Evolutionary conservation across 35 echinoderm and acorn worm species (phyloP).

Genomic region (Acanthaster planci): DNA sequence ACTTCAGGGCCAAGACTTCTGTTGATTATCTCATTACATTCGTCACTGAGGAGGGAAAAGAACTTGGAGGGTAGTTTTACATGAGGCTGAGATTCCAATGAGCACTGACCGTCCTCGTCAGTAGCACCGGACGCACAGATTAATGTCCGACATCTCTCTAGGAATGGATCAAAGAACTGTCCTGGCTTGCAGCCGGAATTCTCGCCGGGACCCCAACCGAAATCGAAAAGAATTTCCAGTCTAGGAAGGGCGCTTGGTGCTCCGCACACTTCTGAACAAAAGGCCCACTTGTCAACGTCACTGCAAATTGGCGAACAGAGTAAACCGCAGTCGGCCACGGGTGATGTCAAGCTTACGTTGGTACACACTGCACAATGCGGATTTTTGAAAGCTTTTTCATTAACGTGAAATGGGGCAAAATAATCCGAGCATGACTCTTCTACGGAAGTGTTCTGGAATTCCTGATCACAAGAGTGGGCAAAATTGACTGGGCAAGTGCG

Average conservation of each 20-base stretch:
- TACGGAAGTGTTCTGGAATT: not conserved
- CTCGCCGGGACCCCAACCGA: not conserved
- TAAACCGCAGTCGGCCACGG: not conserved
- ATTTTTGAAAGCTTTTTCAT: constrained; percentile 7
- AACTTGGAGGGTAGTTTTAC: no score
- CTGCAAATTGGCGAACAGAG: not conserved
- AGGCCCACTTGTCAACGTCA: not conserved
- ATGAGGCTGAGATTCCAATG: no score
- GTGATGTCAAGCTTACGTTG: not conserved
- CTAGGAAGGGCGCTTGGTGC: not conserved
- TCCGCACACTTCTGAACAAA: not conserved
- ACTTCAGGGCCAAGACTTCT: no score
- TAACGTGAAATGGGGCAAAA: not conserved
- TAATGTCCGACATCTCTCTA: constrained; percentile 14
- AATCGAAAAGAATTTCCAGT: constrained; percentile 11
- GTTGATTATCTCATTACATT: no score
- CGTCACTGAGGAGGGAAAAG: no score
- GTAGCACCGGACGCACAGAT: not conserved
- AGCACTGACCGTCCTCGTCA: not conserved
- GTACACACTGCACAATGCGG: constrained; percentile 56
- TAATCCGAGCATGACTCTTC: constrained; percentile 28
- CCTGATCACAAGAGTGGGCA: not conserved
- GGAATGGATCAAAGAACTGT: constrained; percentile 62
- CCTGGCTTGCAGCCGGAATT: not conserved
- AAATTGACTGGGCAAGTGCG: constrained; percentile 4